Base-by-base conservation (phyloP, 2,113 vertebrate species). In the Sylvilagus bachmani region DNA sequence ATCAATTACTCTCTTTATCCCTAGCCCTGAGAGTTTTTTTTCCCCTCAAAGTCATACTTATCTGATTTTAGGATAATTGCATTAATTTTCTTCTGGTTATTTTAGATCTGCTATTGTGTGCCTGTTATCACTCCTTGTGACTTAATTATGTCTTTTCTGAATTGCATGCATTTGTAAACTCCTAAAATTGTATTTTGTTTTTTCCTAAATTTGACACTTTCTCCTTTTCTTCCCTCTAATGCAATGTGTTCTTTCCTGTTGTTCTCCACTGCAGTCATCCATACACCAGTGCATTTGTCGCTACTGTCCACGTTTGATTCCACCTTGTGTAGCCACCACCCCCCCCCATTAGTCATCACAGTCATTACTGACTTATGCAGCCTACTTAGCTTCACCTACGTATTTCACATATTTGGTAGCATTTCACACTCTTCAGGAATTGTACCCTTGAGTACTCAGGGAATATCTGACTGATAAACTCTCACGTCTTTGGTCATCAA, bases 211-310 rank as follows among this genome's bases (percentile, higher is more conserved):
- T 10, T 25, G 21, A 7, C 0, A 5, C 81, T 16, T 69, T 75
- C 58, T 4, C 73, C 51, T 14, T 24, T 24, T 3, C 4, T 73
- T 25, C 1, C 19, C 22, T 10, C 38, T 61, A 3, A 16, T 17
- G 36, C 33, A 3, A 2, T 49, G 33, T 36, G 55, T 27, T 58
- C 36, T 10, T 44, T 6, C 3, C 12, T 21, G 8, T 29, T 31
- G 0, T 19, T 61, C 24, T 67, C 69, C 33, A 25, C 49, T 69
- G 13, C 16, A 3, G 0, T 10, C 67, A 12, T 31, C 49, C 53
- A 21, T 1, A 14, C 8, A 3, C 8, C 31, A 3, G 7, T 21
- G 67, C 66, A 2, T 2, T 1, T 38, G n/a, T n/a, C 27, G 17
- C 7, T 33, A 24, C 24, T 24, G 0, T 25, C 49, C 4, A 10